These are phyloP conservation scores for Amblyraja radiata DNA, from an alignment of 2,797 vertebrate genomes.

Conservation along the genomic window DNA sequence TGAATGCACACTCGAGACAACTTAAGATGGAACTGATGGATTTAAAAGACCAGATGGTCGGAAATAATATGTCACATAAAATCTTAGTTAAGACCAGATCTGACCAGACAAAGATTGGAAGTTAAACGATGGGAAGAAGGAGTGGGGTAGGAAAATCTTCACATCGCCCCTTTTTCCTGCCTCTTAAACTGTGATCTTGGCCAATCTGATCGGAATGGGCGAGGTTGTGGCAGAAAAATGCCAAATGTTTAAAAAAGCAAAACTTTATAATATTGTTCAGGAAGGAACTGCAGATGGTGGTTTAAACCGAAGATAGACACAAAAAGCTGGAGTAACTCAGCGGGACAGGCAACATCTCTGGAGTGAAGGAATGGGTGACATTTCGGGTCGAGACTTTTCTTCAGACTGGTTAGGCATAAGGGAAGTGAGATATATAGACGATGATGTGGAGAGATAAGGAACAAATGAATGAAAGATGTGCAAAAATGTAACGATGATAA, in stretches of 20 bases:
- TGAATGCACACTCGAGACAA: neutral
- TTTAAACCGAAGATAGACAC: too few species aligned
- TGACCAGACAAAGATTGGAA: neutral
- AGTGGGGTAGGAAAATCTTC: neutral
- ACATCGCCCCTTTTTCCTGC: neutral
- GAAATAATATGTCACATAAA: neutral
- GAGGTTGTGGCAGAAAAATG: neutral
- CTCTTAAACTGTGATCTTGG: neutral
- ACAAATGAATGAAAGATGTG: too few species aligned
- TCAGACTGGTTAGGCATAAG: too few species aligned
- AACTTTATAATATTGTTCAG: neutral
- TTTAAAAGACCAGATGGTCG: neutral
- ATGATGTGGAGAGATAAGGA: too few species aligned
- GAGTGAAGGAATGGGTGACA: too few species aligned
- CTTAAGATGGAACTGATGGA: neutral
- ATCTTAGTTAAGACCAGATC: neutral
- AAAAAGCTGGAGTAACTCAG: too few species aligned
- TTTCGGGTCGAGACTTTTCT: too few species aligned
- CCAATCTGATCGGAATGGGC: neutral
- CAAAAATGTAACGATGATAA: too few species aligned
- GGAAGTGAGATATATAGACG: too few species aligned
- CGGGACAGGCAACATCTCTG: too few species aligned
- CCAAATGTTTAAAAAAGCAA: neutral
- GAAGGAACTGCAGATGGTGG: too few species aligned
- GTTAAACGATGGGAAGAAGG: neutral